Conservation (phyloP, 2,797 vertebrate genomes). For the Catamblyrhynchus diadema region DNA sequence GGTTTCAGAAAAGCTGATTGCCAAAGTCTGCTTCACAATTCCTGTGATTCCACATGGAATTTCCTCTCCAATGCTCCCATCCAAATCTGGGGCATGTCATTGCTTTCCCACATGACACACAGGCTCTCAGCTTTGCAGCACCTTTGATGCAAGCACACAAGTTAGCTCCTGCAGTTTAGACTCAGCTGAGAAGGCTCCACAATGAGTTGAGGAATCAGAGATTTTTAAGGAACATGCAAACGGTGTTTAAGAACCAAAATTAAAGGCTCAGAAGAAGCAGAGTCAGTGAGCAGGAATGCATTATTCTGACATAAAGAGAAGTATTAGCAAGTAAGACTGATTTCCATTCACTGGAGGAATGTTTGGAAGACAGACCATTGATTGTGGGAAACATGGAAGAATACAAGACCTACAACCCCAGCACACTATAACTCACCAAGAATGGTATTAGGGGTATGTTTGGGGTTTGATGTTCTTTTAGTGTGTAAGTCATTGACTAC, state of each 20-base stretch:
- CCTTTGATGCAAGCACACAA: background rate
- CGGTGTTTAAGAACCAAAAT: background rate
- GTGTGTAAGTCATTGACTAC: background rate
- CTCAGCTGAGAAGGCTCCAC: background rate
- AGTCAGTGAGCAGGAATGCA: background rate
- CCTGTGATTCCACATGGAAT: background rate
- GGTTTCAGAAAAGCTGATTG: conserved; percentile 1
- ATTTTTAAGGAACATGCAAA: background rate
- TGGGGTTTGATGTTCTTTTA: background rate
- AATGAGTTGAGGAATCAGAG: background rate
- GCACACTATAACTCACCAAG: background rate
- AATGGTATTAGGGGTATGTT: background rate
- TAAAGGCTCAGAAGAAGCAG: background rate
- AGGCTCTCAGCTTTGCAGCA: background rate
- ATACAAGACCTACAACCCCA: background rate
- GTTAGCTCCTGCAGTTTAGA: background rate
- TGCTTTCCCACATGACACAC: background rate
- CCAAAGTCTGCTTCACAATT: background rate
- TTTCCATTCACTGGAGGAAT: background rate
- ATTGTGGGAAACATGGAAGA: background rate
- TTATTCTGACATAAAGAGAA: background rate
- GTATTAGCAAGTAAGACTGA: background rate
- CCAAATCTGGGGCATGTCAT: background rate
- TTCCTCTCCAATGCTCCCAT: background rate
- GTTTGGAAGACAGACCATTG: background rate